Base-by-base conservation (phyloP, 2,113 vertebrate species). In the Polyodon spathula region DNA sequence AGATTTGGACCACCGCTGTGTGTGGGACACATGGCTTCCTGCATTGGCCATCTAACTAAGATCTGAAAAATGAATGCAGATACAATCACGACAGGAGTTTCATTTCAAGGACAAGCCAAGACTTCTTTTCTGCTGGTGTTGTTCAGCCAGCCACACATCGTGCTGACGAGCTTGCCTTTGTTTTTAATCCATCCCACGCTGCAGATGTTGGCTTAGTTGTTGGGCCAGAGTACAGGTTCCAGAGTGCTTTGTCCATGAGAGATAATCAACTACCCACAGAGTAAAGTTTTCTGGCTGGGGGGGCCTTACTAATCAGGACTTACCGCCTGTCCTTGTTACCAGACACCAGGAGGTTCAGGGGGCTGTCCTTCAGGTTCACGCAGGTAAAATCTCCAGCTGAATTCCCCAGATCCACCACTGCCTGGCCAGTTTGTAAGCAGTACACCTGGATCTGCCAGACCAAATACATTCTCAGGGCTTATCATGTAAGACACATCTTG, bases 311-410 rank as follows among this genome's bases (percentile, higher is more conserved):
- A 12, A 53, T 15, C 11, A 6, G 16, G 10, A 83, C 78, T 0
- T 82, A 97, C 96, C 92, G 90, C 68, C 94, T 81, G 86, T 97
- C 94, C 76, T 88, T 93, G 83, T 95, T 98, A 68, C 96, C 95
- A 1, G 92, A 89, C 63, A 90, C 90, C 73, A 97, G 78, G 76
- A 96, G 86, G 77, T 87, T 78, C 44, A 91, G 84, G 37, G 90
- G 86, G 27, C 82, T 78, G 78, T 88, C 82, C 67, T 74, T 85
- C 71, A 98, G 77, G 76, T 90, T 90, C 83, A 98, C 65, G 37
- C 95, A 98, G 0, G 90, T 91, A 68, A 97, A 98, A 69, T 95
- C 92, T 15, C 94, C 92, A 0, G 82, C 68, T 0, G 93, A 90
- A 62, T 73, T 90, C 46, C 93, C 93, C 43, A 98, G 78, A 58